A percentile compares a stretch with the other conserved stretches of the same genome.
These are phyloP conservation scores for Scaptomyza caliginosa DNA, from an alignment of 2,888 invertebrate genomes.

Conservation along the genomic window DNA sequence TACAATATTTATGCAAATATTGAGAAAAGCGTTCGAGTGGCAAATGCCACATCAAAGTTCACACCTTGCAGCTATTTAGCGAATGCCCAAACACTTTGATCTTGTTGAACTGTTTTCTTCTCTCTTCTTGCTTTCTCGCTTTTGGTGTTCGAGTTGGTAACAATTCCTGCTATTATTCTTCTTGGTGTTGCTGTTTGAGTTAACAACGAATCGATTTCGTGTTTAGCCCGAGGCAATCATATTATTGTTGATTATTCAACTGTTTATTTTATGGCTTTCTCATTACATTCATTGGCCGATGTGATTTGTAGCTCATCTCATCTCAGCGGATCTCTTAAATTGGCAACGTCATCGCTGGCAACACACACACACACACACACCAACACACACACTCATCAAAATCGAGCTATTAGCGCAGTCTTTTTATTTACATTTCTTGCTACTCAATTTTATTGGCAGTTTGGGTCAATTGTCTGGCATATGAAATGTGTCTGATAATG, in stretches of 20 bases:
- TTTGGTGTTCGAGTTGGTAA: constrained; percentile 8
- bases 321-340: constrained; percentile 40
- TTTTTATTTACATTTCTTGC: constrained; percentile 76
- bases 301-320: constrained; percentile 35
- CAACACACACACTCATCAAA: constrained; percentile 49
- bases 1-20: constrained; percentile 15
- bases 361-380: constrained; percentile 2
- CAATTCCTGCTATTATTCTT: constrained; percentile 23
- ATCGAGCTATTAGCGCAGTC: constrained; percentile 71
- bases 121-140: not conserved
- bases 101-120: constrained; percentile 38
- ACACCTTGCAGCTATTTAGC: constrained; percentile 53
- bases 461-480: constrained; percentile 75
- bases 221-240: constrained; percentile 60
- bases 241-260: constrained; percentile 74
- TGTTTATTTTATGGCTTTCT: constrained; percentile 79
- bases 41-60: constrained; percentile 66
- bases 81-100: constrained; percentile 50
- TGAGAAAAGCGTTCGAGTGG: constrained; percentile 31
- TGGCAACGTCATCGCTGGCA: constrained; percentile 67
- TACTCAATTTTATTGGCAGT: constrained; percentile 74
- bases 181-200: constrained; percentile 18
- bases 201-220: constrained; percentile 56
- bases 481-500: constrained; percentile 52
- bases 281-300: constrained; percentile 56